Percentiles rank a stretch among this genome's conserved stretches.
phyloP scores from a whole-genome alignment of 2,888 invertebrate species.

The Nomada ferruginata region DNA sequence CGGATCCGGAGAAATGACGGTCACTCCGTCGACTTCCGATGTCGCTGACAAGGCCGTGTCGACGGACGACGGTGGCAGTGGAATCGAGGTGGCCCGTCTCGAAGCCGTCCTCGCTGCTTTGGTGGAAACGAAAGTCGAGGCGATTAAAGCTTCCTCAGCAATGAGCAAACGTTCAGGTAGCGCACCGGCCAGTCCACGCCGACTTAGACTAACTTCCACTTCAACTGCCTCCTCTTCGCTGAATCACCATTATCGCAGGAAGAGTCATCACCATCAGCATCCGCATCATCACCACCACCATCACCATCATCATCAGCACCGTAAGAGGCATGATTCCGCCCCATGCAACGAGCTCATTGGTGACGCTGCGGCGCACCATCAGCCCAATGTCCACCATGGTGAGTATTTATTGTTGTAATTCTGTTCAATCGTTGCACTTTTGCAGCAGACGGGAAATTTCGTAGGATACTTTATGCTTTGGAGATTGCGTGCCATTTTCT shows the following conservation, averaged over 20 bases:
- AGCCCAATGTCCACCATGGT: constrained; percentile 72
- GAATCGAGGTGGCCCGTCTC: constrained; percentile 87
- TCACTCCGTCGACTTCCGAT: constrained; percentile 82
- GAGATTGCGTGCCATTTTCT: too few species aligned
- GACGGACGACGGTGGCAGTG: constrained; percentile 85
- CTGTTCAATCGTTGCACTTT: too few species aligned
- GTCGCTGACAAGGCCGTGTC: constrained; percentile 90
- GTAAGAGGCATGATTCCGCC: constrained; percentile 80
- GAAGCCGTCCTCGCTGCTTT: constrained; percentile 90
- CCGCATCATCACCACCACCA: constrained; percentile 70
- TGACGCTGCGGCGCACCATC: constrained; percentile 66
- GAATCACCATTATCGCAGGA: constrained; percentile 76
- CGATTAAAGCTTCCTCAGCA: constrained; percentile 85
- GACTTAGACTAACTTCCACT: constrained; percentile 83
- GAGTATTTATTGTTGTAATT: constrained; percentile 10
- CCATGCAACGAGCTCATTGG: constrained; percentile 79
- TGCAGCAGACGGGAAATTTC: too few species aligned
- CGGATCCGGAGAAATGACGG: constrained; percentile 77
- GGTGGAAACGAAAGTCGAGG: constrained; percentile 89
- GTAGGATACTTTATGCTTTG: too few species aligned
- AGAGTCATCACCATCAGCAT: constrained; percentile 66
- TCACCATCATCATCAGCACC: constrained; percentile 72
- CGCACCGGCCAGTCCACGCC: constrained; percentile 84
- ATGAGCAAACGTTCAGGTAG: constrained; percentile 84
- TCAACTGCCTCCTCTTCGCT: constrained; percentile 84